Base-by-base conservation (phyloP, 92 coral and sea anemone genomes). In the Metridium senile region DNA sequence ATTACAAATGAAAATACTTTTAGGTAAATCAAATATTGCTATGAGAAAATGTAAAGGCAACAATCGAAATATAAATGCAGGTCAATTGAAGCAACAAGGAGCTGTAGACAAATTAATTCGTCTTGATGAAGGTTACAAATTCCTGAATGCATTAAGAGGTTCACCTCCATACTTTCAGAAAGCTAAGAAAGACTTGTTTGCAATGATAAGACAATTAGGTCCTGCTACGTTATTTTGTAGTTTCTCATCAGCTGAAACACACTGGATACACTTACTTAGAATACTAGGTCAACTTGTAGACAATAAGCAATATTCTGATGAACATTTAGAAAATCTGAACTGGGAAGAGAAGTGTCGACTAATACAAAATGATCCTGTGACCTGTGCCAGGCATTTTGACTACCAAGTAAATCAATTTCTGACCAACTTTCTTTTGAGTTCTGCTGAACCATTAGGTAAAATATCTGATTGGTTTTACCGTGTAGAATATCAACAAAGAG, bases 391-490 rank as follows among this genome's bases (percentile, higher is more conserved):
- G 70, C 85, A 80, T 59, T 80, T 80, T 80, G 85, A 80, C 46
- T 80, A 72, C 63, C 85, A 83, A 72, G 74, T 78, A 70, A 68
- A 66, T 78, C 70, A 83, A 77, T 83, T 83, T 71, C 70, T 83
- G 35, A 68, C 77, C 54, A 83, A 71, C 72, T 83, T 83, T 71
- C 88, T 78, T 54, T 68, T 69, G 56, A 68, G 88, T 66, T 54
- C 76, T 83, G 78, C 77, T 78, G 84, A 72, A 71, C 85, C 85
- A n/a, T n/a, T n/a, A n/a, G n/a, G n/a, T n/a, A n/a, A n/a, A n/a
- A n/a, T n/a, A n/a, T n/a, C n/a, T n/a, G n/a, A n/a, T n/a, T n/a
- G n/a, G n/a, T n/a, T n/a, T n/a, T n/a, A n/a, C n/a, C n/a, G n/a
- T n/a, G n/a, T n/a, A n/a, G n/a, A n/a, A n/a, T n/a, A n/a, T n/a